These are phyloP conservation scores for Triplophysa bombifrons DNA, from an alignment of 2,797 vertebrate genomes.

Conservation along the genomic window DNA sequence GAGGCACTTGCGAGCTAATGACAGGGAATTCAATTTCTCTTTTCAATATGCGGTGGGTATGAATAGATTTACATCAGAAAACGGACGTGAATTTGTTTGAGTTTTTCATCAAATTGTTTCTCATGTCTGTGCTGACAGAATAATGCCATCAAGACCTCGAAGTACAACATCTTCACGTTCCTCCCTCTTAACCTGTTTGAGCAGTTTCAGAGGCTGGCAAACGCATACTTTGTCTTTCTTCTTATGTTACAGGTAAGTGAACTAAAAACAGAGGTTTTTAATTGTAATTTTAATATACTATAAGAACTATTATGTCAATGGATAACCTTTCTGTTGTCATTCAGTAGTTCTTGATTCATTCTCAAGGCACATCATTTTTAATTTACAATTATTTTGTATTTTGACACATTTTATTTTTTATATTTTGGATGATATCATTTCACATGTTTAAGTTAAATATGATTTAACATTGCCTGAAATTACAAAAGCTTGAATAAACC, in stretches of 20 bases:
- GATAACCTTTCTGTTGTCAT: too few relatives aligned
- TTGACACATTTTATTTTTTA: too few relatives aligned
- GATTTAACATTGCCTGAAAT: too few relatives aligned
- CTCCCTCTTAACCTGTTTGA: conserved; percentile 93
- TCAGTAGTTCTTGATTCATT: too few relatives aligned
- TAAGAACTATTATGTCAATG: too few relatives aligned
- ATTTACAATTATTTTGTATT: too few relatives aligned
- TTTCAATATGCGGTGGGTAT: conserved; percentile 87
- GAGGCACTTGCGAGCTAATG: conserved; percentile 85
- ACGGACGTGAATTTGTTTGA: background rate
- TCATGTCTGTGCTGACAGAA: conserved; percentile 70
- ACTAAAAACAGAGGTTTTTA: background rate
- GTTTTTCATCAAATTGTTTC: background rate
- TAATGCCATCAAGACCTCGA: conserved; percentile 92
- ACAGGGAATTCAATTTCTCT: conserved; percentile 82
- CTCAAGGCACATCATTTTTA: too few relatives aligned
- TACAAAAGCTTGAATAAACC: background rate
- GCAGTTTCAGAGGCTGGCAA: conserved; percentile 91
- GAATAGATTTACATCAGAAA: background rate
- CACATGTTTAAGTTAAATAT: too few relatives aligned
- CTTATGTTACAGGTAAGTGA: conserved; percentile 85
- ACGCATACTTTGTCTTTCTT: conserved; percentile 90
- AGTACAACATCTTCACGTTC: conserved; percentile 90
- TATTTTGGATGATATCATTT: too few relatives aligned
- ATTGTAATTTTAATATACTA: background rate